Evolutionary conservation across 2,888 invertebrate genomes (phyloP), one percentile per base, ranked within the genome.

Genomic region (Neoascia interrupta): DNA sequence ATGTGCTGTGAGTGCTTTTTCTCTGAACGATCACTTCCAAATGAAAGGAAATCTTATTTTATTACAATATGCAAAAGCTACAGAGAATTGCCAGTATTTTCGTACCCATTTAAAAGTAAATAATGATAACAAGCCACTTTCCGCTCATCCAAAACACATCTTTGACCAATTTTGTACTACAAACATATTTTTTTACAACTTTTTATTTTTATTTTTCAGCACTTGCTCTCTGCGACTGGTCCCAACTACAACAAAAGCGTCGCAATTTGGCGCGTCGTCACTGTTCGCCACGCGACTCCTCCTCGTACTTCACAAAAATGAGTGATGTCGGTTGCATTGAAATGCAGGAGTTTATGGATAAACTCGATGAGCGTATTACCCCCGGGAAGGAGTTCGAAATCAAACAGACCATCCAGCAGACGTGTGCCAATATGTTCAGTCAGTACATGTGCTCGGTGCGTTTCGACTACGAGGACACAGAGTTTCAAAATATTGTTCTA

Each of bases 221-320:
- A 72, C 89, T 96, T 83, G 96, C 96, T 0, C 91, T 96, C 16
- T 96, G 96, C 88, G 95, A 96, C 86, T 96, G 96, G 96, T 96
- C 96, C 0, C 92, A 92, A 73, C 90, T 96, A 0, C 96, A 96
- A 86, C 93, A 94, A 61, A 92, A 93, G 1, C 90, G 96, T 3
- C 91, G 96, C 21, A 94, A 94, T 85, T 89, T 96, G 10, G 95
- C 96, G 0, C 90, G 95, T 1, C 92, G 92, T 15, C 95, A 95
- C 85, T 96, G 95, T 88, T 94, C 95, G 0, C 95, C 96, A 0
- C 92, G 94, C 72, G 92, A 92, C 82, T 92, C 93, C 73, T 93
- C 94, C 0, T 91, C 92, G 39, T 93, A 93, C 85, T 94, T 92
- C 86, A 90, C 92, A 1, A 91, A 92, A 82, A 92, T 96, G 84